A percentile compares a stretch with the other conserved stretches of the same genome.
phyloP scores from a whole-genome alignment of 2,797 vertebrate genomes.

The Eutrigla gurnardus region DNA sequence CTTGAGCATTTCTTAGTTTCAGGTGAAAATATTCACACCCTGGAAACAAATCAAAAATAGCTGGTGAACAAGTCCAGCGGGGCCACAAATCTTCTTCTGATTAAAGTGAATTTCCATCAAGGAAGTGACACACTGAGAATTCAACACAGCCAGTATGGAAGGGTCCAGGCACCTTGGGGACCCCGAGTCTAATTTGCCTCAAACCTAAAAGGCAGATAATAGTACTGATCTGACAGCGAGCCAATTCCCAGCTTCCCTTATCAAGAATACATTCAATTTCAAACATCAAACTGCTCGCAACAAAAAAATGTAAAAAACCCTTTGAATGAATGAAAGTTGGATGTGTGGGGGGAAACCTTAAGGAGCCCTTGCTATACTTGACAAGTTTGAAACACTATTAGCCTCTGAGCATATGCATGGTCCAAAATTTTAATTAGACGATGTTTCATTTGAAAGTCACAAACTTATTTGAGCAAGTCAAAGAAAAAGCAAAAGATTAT shows the following conservation, averaged over 20 bases:
- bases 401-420: conserved; percentile 20
- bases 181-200: conserved; percentile 80
- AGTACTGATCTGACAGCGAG: conserved; percentile 80
- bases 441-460: conserved; percentile 48
- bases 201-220: conserved; percentile 83
- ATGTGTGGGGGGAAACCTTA: conserved; percentile 26
- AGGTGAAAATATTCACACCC: conserved; percentile 34
- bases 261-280: conserved; percentile 80
- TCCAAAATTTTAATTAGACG: conserved; percentile 45
- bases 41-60: conserved; percentile 66
- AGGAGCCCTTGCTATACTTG: conserved; percentile 64
- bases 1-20: conserved; percentile 35
- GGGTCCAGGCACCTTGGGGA: conserved; percentile 77
- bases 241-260: conserved; percentile 78
- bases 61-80: conserved; percentile 56
- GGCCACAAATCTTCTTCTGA: conserved; percentile 71
- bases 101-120: conserved; percentile 81
- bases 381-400: conserved; percentile 59
- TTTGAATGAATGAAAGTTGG: conserved; percentile 69
- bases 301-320: conserved; percentile 67
- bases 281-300: conserved; percentile 75
- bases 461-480: conserved; percentile 18
- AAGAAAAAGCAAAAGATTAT: conserved; percentile 22
- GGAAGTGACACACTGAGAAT: conserved; percentile 72
- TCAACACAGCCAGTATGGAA: conserved; percentile 60